Evolutionary conservation across 1,140 invertebrate species (phyloP).

Genomic region (Oscheius sp.): DNA sequence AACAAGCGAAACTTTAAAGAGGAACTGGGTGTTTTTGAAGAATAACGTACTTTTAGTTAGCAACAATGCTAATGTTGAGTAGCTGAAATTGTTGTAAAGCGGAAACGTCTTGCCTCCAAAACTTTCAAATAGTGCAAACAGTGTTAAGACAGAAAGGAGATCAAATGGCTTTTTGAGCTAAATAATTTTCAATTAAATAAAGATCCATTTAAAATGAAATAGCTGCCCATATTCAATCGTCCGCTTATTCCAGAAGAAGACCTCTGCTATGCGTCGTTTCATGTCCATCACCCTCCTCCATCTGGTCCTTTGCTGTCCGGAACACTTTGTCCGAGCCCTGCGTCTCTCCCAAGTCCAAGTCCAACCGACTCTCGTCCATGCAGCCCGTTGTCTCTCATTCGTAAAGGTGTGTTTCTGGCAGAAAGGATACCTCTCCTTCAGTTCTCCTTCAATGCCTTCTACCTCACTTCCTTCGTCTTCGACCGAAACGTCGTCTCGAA

Average conservation of each 20-base stretch:
- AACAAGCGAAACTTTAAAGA: too few species aligned
- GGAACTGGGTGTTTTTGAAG: too few species aligned
- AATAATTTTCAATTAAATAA: too few species aligned
- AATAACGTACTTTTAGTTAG: too few species aligned
- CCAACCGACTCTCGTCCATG: background rate
- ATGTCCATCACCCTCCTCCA: constrained; percentile 21
- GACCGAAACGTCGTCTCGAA: constrained; percentile 30
- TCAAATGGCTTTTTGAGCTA: too few species aligned
- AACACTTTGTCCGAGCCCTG: constrained; percentile 13
- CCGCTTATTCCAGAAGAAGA: background rate
- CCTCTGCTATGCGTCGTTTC: constrained; percentile 21
- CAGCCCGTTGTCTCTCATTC: background rate
- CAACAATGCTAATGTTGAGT: too few species aligned
- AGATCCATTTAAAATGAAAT: too few species aligned
- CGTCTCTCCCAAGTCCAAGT: background rate
- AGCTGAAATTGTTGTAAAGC: too few species aligned
- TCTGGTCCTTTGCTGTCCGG: constrained; percentile 14
- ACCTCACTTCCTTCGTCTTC: constrained; percentile 28
- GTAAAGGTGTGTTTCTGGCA: background rate
- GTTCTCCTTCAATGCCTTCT: constrained; percentile 39
- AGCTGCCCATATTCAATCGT: too few species aligned
- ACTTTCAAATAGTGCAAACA: too few species aligned
- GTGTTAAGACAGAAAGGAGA: too few species aligned
- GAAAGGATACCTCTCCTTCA: background rate
- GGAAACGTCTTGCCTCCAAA: too few species aligned